Conservation (phyloP, 2,888 invertebrate species). For the Melolontha melolontha region DNA sequence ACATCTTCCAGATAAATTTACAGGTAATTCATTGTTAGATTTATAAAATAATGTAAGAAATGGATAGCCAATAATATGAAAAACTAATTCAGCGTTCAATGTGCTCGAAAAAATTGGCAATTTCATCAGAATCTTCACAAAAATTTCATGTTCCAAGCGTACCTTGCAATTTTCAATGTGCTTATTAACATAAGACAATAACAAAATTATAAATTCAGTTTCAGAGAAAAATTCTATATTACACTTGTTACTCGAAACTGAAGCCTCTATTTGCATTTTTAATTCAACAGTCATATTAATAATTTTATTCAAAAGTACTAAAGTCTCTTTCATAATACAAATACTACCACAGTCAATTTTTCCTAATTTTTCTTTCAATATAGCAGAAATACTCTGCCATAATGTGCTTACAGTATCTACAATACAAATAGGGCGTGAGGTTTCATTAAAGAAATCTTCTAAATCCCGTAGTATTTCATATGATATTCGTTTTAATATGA, state of each 20-base stretch:
- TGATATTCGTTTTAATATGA: conserved; percentile 7
- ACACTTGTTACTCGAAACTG: not conserved
- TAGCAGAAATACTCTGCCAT: conserved; percentile 2
- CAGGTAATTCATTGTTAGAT: conserved; percentile 49
- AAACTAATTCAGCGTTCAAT: conserved; percentile 55
- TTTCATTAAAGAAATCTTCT: not conserved
- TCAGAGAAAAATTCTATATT: conserved; percentile 35
- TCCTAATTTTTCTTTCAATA: conserved; percentile 14
- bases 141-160: conserved; percentile 20
- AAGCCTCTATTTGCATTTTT: not conserved
- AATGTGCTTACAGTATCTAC: conserved; percentile 3
- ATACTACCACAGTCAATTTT: conserved; percentile 16
- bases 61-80: conserved; percentile 54
- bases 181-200: conserved; percentile 36
- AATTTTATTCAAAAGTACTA: conserved; percentile 19
- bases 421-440: not conserved
- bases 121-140: conserved; percentile 51
- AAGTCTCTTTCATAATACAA: conserved; percentile 29
- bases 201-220: conserved; percentile 31
- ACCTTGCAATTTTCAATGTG: conserved; percentile 37
- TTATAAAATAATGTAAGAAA: conserved; percentile 48
- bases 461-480: conserved; percentile 8
- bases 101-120: conserved; percentile 50
- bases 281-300: conserved; percentile 12
- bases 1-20: conserved; percentile 50